Conservation (phyloP, 1,140 invertebrate genomes). For the Scaptomyza hsui region DNA sequence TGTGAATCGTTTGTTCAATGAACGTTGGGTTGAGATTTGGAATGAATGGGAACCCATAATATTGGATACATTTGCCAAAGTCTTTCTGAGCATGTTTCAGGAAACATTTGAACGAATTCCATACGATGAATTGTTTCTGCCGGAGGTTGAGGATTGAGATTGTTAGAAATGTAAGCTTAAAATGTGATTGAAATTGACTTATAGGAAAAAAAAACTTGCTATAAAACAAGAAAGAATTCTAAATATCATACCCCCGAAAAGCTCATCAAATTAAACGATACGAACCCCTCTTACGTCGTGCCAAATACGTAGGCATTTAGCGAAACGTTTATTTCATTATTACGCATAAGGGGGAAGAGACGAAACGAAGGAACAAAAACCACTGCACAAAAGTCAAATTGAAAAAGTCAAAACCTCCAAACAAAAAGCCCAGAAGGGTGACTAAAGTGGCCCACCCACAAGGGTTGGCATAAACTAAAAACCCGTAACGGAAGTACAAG, state of each 20-base stretch:
- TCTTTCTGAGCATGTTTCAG: slow-evolving; percentile 11
- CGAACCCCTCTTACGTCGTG: slow-evolving; percentile 16
- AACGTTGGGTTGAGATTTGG: slow-evolving; percentile 28
- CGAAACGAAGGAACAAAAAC: slow-evolving; percentile 24
- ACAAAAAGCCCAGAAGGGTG: slow-evolving; percentile 27
- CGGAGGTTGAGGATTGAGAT: background rate
- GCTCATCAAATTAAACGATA: slow-evolving; percentile 74
- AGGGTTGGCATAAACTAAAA: slow-evolving; percentile 66
- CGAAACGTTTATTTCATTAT: slow-evolving; percentile 83
- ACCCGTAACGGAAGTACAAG: slow-evolving; percentile 71
- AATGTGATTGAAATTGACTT: too few relatives aligned
- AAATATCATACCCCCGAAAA: slow-evolving; percentile 30
- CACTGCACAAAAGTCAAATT: slow-evolving; percentile 64
- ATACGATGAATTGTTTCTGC: slow-evolving; percentile 28
- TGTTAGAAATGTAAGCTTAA: too few relatives aligned
- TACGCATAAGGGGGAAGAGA: slow-evolving; percentile 57
- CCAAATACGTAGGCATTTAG: slow-evolving; percentile 81
- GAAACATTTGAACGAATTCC: slow-evolving; percentile 4
- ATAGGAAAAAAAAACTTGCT: too few relatives aligned
- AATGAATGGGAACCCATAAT: slow-evolving; percentile 22
- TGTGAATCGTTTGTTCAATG: slow-evolving; percentile 24
- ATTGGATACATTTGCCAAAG: slow-evolving; percentile 11
- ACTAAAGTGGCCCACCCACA: slow-evolving; percentile 47
- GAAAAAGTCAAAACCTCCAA: slow-evolving; percentile 75
- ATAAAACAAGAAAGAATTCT: too few relatives aligned